Conservation (phyloP, 2,888 invertebrate genomes). For the Cyclophora punctaria region DNA sequence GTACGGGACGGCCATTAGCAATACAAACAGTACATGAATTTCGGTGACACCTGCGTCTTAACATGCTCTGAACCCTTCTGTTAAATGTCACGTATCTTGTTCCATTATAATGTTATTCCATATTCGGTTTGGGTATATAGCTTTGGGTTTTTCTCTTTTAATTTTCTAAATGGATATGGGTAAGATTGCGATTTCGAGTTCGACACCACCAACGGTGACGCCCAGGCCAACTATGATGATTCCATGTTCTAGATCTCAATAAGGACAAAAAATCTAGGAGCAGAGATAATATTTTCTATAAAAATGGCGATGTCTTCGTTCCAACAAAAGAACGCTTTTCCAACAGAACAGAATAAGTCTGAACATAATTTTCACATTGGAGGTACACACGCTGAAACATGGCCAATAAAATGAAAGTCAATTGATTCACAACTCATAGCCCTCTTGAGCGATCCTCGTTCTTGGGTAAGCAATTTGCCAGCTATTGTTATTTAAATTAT, state of each 20-base stretch:
- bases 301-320: no score
- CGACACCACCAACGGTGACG: no score
- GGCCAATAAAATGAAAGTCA: constrained; percentile 1
- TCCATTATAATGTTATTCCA: constrained; percentile 15
- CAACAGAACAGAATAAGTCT: no score
- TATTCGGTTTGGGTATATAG: no score
- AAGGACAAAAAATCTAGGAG: no score
- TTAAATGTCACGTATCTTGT: constrained; percentile 24
- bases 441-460: constrained; percentile 3
- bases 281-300: no score
- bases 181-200: no score
- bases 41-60: constrained; percentile 52
- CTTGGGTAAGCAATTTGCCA: constrained; percentile 36
- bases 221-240: no score
- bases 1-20: constrained; percentile 51
- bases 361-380: background rate
- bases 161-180: no score
- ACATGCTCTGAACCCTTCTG: constrained; percentile 29
- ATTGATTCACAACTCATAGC: constrained; percentile 5
- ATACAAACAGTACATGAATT: constrained; percentile 53
- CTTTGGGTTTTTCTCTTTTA: no score
- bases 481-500: constrained; percentile 59
- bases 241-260: no score
- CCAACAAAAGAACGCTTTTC: no score
- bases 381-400: background rate